Evolutionary conservation across 2,797 vertebrate genomes (phyloP).

Genomic region (Epinephelus awoara): DNA sequence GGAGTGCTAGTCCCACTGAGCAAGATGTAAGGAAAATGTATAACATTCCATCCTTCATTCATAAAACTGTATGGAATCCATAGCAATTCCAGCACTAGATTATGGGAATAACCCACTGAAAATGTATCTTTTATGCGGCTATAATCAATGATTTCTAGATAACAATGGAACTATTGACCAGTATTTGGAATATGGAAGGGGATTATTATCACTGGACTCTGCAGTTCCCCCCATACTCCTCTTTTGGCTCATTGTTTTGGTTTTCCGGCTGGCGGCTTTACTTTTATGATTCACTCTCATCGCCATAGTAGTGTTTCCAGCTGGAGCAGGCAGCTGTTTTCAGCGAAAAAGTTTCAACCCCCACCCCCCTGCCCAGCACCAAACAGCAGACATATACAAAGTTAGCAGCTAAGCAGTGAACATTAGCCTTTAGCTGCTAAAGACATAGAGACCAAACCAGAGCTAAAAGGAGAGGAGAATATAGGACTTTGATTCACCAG

Average conservation of each 20-base stretch:
- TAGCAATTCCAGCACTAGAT: not conserved
- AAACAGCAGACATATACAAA: not conserved
- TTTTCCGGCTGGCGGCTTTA: not conserved
- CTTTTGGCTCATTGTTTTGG: not conserved
- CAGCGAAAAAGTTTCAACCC: not conserved
- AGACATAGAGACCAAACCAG: too few relatives aligned
- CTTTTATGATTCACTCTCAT: not conserved
- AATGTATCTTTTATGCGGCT: not conserved
- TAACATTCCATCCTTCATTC: slow-evolving; percentile 18
- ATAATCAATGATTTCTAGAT: not conserved
- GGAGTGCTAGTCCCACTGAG: slow-evolving; percentile 27
- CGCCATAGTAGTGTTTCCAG: not conserved
- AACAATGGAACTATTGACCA: not conserved
- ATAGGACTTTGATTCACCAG: too few relatives aligned
- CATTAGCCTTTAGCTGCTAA: not conserved
- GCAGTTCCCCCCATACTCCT: not conserved
- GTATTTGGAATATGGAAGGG: too few relatives aligned
- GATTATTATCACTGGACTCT: not conserved
- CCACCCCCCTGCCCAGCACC: too few relatives aligned
- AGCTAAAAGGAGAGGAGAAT: too few relatives aligned
- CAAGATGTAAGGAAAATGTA: slow-evolving; percentile 27
- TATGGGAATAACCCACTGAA: slow-evolving; percentile 2
- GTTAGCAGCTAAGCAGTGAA: not conserved
- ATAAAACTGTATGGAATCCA: slow-evolving; percentile 13
- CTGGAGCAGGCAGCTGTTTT: slow-evolving; percentile 7